Conservation (phyloP, 1,140 invertebrate genomes). For the Harlomillsia oculata region DNA sequence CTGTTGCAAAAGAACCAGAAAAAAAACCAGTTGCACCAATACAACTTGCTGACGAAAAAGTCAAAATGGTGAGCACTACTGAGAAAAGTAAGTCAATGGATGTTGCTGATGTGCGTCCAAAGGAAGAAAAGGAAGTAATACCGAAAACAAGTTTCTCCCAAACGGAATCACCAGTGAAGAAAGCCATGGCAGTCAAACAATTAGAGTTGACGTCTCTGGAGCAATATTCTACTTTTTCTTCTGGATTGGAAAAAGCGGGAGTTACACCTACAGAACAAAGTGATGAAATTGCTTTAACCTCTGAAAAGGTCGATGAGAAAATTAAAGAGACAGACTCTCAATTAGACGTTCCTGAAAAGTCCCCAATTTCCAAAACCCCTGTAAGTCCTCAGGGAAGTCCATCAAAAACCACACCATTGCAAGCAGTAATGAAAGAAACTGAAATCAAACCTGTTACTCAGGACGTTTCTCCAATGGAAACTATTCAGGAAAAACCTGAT, state of each 20-base stretch:
- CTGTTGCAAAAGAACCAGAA: neutral
- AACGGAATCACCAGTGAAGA: neutral
- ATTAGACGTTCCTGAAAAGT: neutral
- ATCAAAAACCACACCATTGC: neutral
- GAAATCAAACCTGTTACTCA: neutral
- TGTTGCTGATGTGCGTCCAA: neutral
- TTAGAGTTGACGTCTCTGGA: neutral
- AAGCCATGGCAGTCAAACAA: neutral
- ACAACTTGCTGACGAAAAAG: too few species aligned
- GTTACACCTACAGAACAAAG: too few species aligned
- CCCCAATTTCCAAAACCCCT: too few species aligned
- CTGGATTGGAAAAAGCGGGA: too few species aligned
- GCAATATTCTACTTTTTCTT: too few species aligned
- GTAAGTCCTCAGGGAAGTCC: too few species aligned
- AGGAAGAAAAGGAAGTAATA: neutral
- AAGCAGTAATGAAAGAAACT: neutral
- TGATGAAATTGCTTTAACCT: neutral
- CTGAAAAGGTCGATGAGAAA: neutral
- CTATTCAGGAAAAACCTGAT: conserved; percentile 17
- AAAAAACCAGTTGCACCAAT: too few species aligned
- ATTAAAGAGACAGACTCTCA: neutral
- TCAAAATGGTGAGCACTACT: neutral
- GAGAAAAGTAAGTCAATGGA: neutral
- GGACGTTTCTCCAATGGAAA: neutral
- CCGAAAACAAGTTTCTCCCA: neutral